phyloP scores from a whole-genome alignment of 2,113 vertebrate species.

The Psittacus erithacus region DNA sequence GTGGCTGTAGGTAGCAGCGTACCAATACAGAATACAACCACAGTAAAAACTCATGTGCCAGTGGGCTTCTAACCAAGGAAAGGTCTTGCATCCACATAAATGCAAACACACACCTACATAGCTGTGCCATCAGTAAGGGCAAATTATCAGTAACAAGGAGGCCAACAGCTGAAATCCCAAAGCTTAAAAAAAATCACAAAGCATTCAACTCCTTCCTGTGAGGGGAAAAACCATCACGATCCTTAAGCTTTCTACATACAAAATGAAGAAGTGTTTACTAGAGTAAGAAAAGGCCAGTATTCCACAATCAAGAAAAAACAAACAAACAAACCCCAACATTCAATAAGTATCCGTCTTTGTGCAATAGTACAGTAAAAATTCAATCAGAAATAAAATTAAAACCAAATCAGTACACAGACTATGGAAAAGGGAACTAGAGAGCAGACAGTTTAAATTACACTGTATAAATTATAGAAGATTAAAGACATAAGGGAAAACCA shows the following conservation, averaged over 20 bases:
- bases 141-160: background rate
- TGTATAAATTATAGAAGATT: background rate
- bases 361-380: background rate
- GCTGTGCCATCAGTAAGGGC: background rate
- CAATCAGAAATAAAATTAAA: background rate
- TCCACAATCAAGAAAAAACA: background rate
- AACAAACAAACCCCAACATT: background rate
- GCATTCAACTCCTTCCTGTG: background rate
- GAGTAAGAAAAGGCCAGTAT: background rate
- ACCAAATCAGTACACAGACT: background rate
- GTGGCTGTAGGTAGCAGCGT: background rate
- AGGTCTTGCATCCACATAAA: background rate
- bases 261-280: background rate
- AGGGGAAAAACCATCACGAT: background rate
- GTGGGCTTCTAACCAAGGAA: background rate
- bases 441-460: background rate
- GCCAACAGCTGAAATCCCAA: background rate
- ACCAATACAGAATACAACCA: background rate
- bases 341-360: background rate
- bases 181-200: background rate
- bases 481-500: background rate
- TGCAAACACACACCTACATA: background rate
- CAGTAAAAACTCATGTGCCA: fast-evolving
- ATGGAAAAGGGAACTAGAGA: background rate
- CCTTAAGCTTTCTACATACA: background rate